Conservation (phyloP, 2,113 vertebrate species). For the Verasper variegatus region DNA sequence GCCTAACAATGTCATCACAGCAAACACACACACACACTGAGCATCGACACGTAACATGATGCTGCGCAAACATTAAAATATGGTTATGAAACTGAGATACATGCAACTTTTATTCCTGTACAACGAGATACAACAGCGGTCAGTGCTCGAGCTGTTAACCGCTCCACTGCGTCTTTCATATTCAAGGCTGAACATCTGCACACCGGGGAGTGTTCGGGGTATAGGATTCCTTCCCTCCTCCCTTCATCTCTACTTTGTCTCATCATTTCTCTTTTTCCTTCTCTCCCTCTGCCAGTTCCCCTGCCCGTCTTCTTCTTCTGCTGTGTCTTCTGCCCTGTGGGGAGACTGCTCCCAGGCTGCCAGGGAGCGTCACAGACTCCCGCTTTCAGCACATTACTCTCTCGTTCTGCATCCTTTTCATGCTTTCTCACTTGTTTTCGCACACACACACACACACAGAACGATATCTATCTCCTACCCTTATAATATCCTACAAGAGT, state of each 20-base stretch:
- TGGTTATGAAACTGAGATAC: background rate
- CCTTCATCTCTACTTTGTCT: constrained; percentile 15
- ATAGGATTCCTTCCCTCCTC: constrained; percentile 21
- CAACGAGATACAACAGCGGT: background rate
- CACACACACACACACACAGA: background rate
- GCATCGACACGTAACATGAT: background rate
- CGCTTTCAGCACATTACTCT: constrained; percentile 45
- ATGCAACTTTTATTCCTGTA: background rate
- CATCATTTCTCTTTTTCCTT: constrained; percentile 22
- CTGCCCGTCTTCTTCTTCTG: constrained; percentile 47
- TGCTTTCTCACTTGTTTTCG: constrained; percentile 3
- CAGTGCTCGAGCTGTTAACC: background rate
- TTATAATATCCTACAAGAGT: constrained; percentile 6
- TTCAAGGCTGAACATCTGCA: constrained; percentile 33
- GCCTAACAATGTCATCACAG: constrained; percentile 48
- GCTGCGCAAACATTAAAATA: background rate
- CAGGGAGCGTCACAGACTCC: constrained; percentile 49
- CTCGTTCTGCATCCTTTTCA: constrained; percentile 34
- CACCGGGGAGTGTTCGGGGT: constrained; percentile 31
- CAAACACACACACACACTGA: background rate
- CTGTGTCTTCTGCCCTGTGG: constrained; percentile 37
- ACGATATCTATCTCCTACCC: background rate
- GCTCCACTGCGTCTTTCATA: constrained; percentile 8
- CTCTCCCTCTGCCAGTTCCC: constrained; percentile 26
- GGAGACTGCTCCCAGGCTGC: constrained; percentile 43